These are phyloP conservation scores for Leptoclinus maculatus DNA, from an alignment of 2,797 vertebrate species.

Conservation along the genomic window DNA sequence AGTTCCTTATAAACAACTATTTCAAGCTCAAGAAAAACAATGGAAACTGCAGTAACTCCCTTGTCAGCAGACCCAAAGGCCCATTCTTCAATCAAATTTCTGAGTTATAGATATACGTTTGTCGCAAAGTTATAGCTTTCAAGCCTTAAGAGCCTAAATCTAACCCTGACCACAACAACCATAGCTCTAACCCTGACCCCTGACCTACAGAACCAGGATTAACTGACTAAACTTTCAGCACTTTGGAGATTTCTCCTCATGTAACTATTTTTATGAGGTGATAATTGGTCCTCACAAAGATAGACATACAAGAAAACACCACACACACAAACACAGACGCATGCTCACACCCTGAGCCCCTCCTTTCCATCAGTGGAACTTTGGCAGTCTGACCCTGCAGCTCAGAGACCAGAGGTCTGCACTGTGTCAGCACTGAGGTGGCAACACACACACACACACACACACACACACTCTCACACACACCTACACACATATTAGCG, in stretches of 20 bases:
- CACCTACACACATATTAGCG: conserved; percentile 9
- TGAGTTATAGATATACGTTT: neutral
- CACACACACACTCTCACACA: conserved; percentile 11
- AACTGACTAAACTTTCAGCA: neutral
- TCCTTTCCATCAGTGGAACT: conserved; percentile 23
- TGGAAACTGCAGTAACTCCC: neutral
- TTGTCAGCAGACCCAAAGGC: neutral
- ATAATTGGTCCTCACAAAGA: neutral
- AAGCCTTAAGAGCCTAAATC: neutral
- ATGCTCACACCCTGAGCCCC: neutral
- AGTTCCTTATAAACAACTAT: neutral
- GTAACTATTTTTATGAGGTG: neutral
- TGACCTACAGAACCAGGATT: neutral
- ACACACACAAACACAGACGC: conserved; percentile 11
- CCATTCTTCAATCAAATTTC: neutral
- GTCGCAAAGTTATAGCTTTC: neutral
- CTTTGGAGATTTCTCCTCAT: neutral
- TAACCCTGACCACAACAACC: neutral
- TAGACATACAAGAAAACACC: neutral
- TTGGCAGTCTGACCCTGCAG: conserved; percentile 49
- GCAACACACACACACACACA: conserved; percentile 14
- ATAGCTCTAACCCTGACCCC: neutral
- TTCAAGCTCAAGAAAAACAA: neutral
- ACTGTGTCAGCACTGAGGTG: conserved; percentile 20
- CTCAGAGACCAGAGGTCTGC: conserved; percentile 34